phyloP scores from a whole-genome alignment of 1,140 invertebrate species.

The Pantala flavescens region DNA sequence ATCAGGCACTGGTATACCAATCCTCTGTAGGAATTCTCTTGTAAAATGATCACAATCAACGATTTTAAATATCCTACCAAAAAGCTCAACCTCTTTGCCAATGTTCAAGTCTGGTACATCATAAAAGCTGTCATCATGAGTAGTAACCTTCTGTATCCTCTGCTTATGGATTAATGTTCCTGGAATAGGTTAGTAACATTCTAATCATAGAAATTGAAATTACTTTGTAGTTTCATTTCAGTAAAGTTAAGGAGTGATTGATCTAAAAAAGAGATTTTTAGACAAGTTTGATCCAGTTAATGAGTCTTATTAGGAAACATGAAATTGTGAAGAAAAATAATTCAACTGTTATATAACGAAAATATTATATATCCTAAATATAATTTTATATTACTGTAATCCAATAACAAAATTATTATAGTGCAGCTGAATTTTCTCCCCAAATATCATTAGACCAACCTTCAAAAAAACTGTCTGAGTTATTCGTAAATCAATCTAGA shows the following conservation, averaged over 20 bases:
- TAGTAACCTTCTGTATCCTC: slow-evolving; percentile 52
- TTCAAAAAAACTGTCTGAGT: too few relatives aligned
- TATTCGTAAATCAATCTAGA: too few relatives aligned
- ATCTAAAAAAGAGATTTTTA: slow-evolving; percentile 7
- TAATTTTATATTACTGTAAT: too few relatives aligned
- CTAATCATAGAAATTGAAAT: background rate
- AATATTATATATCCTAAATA: too few relatives aligned
- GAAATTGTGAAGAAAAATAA: too few relatives aligned
- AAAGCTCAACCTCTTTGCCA: slow-evolving; percentile 61
- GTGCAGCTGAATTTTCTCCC: too few relatives aligned
- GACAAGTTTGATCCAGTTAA: too few relatives aligned
- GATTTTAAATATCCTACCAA: slow-evolving; percentile 68
- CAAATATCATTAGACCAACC: too few relatives aligned
- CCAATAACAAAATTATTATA: too few relatives aligned
- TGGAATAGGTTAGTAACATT: slow-evolving; percentile 28
- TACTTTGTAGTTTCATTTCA: background rate
- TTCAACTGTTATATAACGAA: too few relatives aligned
- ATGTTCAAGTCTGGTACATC: slow-evolving; percentile 67
- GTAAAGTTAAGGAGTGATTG: background rate
- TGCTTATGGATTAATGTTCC: slow-evolving; percentile 64
- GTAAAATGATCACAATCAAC: slow-evolving; percentile 79
- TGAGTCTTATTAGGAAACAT: too few relatives aligned
- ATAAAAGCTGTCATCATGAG: slow-evolving; percentile 50
- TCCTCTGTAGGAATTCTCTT: slow-evolving; percentile 64
- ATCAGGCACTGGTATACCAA: slow-evolving; percentile 71